Evolutionary conservation across 2,113 vertebrate genomes (phyloP).

Genomic region (Charadrius vociferus): DNA sequence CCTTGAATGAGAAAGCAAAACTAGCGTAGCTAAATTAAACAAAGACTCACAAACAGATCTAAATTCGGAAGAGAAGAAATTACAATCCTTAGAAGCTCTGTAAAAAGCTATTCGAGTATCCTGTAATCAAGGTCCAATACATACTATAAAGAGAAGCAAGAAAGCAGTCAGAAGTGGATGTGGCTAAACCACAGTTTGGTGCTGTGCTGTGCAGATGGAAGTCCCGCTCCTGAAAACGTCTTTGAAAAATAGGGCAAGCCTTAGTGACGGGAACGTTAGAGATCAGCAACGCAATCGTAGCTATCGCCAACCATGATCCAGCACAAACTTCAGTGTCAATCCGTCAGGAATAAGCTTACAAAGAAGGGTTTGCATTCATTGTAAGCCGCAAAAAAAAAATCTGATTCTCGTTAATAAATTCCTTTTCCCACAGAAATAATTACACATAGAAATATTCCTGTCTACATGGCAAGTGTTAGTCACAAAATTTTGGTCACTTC

Average conservation of each 20-base stretch:
- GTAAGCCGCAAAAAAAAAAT: background rate
- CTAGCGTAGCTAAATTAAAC: background rate
- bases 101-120: background rate
- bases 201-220: background rate
- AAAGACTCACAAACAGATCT: background rate
- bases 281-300: background rate
- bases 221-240: background rate
- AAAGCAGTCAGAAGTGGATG: background rate
- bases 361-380: background rate
- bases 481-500: background rate
- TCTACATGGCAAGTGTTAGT: background rate
- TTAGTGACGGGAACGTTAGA: background rate
- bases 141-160: background rate
- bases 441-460: background rate
- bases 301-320: background rate
- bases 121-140: background rate
- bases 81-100: background rate
- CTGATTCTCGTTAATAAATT: background rate
- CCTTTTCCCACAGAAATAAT: background rate
- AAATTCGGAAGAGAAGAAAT: background rate
- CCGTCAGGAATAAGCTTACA: background rate
- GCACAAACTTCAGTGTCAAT: background rate
- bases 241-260: background rate
- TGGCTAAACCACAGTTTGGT: background rate
- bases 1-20: background rate